phyloP scores from a whole-genome alignment of 2,113 vertebrate species.

The Vulpes ferrilata region DNA sequence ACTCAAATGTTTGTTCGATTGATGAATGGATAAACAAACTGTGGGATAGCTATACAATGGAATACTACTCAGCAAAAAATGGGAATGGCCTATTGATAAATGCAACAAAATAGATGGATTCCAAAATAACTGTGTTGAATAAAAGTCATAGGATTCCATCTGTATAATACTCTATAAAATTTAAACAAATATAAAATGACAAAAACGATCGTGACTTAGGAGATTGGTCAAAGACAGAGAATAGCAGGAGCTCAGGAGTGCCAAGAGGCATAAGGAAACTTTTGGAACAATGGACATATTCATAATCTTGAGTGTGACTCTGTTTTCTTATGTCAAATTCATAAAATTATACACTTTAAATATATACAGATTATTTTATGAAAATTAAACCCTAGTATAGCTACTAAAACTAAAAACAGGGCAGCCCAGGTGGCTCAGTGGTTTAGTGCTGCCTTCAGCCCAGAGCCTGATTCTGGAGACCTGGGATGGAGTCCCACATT shows the following conservation, averaged over 20 bases:
- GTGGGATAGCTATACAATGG: not conserved
- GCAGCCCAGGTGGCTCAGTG: too few species aligned
- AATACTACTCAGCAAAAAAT: not conserved
- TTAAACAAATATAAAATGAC: not conserved
- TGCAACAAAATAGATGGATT: not conserved
- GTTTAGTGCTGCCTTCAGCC: too few species aligned
- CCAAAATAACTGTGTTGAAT: not conserved
- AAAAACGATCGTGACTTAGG: not conserved
- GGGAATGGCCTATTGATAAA: not conserved
- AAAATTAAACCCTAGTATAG: not conserved
- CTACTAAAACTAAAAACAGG: not conserved
- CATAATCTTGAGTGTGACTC: not conserved
- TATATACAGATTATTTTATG: not conserved
- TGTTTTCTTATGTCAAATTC: not conserved
- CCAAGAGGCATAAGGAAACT: not conserved
- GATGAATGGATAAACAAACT: not conserved
- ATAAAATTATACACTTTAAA: not conserved
- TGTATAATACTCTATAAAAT: not conserved
- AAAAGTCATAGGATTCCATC: not conserved
- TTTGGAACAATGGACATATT: not conserved
- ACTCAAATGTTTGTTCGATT: not conserved
- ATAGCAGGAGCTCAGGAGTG: not conserved
- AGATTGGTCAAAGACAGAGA: not conserved
- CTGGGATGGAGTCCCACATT: too few species aligned
- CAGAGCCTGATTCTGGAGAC: too few species aligned